Percentiles rank a stretch among this genome's conserved stretches.
Evolutionary conservation across 2,888 invertebrate genomes (phyloP).

Genomic region (Chromoteleia sp.): DNA sequence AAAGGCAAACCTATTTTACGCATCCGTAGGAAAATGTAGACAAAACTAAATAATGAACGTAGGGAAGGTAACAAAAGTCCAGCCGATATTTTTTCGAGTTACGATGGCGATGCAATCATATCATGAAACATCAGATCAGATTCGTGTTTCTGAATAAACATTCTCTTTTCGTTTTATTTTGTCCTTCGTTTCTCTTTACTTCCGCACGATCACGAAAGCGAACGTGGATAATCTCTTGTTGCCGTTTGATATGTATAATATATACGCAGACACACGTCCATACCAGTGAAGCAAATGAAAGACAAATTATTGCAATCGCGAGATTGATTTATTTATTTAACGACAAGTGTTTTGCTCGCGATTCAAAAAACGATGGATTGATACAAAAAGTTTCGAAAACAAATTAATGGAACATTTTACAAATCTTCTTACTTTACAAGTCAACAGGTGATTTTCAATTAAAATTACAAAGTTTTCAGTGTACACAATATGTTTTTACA

Average conservation of each 20-base stretch:
- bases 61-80: constrained; percentile 27
- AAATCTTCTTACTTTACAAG: too few species aligned
- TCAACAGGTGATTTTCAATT: too few species aligned
- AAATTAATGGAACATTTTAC: too few species aligned
- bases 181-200: too few species aligned
- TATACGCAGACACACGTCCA: constrained; percentile 78
- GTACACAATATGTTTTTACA: too few species aligned
- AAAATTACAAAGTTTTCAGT: too few species aligned
- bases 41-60: constrained; percentile 14
- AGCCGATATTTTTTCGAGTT: constrained; percentile 53
- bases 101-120: constrained; percentile 42
- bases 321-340: constrained; percentile 80
- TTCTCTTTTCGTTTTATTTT: background rate
- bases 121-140: constrained; percentile 24
- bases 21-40: constrained; percentile 71
- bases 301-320: constrained; percentile 72
- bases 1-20: constrained; percentile 77
- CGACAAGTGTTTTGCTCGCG: too few species aligned
- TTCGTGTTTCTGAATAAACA: constrained; percentile 2
- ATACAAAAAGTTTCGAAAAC: too few species aligned
- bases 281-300: constrained; percentile 72
- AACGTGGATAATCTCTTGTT: constrained; percentile 69
- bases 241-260: constrained; percentile 73
- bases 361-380: too few species aligned
- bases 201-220: background rate